A percentile compares a stretch with the other conserved stretches of the same genome.
phyloP scores from a whole-genome alignment of 2,797 vertebrate genomes.

The Synanceia verrucosa region DNA sequence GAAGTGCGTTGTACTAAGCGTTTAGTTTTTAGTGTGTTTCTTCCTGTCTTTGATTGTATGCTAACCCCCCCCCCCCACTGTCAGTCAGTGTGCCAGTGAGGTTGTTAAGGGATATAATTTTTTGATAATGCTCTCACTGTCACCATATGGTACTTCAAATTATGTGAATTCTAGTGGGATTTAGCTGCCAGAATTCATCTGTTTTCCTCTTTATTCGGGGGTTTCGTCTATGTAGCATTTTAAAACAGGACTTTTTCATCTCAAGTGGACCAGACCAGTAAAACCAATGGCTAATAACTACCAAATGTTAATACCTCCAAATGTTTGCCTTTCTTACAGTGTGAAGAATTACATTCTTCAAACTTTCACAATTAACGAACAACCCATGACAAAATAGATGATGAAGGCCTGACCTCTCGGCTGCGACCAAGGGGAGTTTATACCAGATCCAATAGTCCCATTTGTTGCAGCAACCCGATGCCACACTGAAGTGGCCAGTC shows the following conservation, averaged over 20 bases:
- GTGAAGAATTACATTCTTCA: neutral
- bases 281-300: neutral
- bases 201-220: constrained; percentile 8
- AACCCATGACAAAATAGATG: neutral
- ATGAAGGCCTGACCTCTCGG: neutral
- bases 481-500: too few species aligned
- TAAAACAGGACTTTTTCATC: neutral
- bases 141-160: constrained; percentile 24
- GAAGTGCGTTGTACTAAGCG: neutral
- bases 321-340: neutral
- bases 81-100: constrained; percentile 14
- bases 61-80: neutral
- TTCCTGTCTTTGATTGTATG: constrained; percentile 6
- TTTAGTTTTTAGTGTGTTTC: neutral
- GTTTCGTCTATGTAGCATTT: neutral
- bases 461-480: neutral
- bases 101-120: constrained; percentile 31
- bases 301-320: neutral
- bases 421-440: neutral
- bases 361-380: neutral
- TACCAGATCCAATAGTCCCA: neutral
- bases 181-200: constrained; percentile 25
- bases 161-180: constrained; percentile 13
- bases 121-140: constrained; percentile 23
- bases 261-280: neutral